Percentiles rank a stretch among this genome's conserved stretches.
Evolutionary conservation across 2,888 invertebrate species (phyloP).

Genomic region (Mesorhabditis belari): DNA sequence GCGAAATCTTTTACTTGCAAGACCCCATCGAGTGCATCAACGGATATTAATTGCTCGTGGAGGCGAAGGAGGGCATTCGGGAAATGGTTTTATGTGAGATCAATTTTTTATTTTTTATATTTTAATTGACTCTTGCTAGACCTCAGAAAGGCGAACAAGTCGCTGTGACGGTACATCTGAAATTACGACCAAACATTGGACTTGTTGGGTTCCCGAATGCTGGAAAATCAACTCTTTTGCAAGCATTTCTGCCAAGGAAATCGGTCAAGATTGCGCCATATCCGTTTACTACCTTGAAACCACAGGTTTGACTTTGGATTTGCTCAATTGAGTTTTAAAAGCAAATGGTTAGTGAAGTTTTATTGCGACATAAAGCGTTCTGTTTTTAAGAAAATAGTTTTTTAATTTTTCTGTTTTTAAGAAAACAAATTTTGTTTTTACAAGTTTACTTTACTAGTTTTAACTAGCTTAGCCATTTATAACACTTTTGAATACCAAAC

Average conservation of each 20-base stretch:
- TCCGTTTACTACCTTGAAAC: constrained; percentile 42
- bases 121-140: constrained; percentile 10
- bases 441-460: too few species aligned
- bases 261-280: constrained; percentile 46
- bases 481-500: too few species aligned
- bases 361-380: too few species aligned
- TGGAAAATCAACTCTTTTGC: constrained; percentile 48
- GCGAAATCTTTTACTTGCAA: constrained; percentile 25
- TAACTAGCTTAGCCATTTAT: neutral
- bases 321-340: neutral
- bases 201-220: constrained; percentile 50
- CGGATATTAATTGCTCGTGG: constrained; percentile 39
- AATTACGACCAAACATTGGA: constrained; percentile 46
- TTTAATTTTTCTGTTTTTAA: too few species aligned
- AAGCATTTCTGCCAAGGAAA: constrained; percentile 42
- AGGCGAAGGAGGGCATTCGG: constrained; percentile 34
- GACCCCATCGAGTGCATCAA: constrained; percentile 27
- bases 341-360: too few species aligned
- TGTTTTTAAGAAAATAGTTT: too few species aligned
- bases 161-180: constrained; percentile 36
- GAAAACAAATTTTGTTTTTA: too few species aligned
- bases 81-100: constrained; percentile 28
- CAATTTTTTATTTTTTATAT: neutral
- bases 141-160: constrained; percentile 30
- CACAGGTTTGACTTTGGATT: constrained; percentile 10